These are phyloP conservation scores for Protodeltote pygarga DNA, from an alignment of 2,888 invertebrate genomes.

Conservation along the genomic window DNA sequence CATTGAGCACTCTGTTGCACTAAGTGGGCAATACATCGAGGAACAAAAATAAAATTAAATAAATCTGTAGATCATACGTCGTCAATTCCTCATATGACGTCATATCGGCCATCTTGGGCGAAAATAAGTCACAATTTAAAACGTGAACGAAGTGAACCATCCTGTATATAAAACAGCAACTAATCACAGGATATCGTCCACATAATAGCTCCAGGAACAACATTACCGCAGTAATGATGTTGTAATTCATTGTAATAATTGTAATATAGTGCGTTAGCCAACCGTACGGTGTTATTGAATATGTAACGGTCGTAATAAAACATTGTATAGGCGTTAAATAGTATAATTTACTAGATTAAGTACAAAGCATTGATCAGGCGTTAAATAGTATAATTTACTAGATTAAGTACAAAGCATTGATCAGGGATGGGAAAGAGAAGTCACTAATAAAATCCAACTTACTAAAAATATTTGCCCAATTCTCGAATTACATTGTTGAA, in stretches of 20 bases:
- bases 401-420: too few relatives aligned
- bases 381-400: too few relatives aligned
- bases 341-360: background rate
- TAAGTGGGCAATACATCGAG: constrained; percentile 28
- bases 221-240: constrained; percentile 54
- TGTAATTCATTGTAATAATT: constrained; percentile 57
- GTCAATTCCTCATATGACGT: too few relatives aligned
- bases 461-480: constrained; percentile 19
- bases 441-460: too few relatives aligned
- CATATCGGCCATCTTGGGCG: constrained; percentile 11
- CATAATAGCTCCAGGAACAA: constrained; percentile 50
- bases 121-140: constrained; percentile 8
- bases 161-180: constrained; percentile 44
- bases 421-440: too few relatives aligned
- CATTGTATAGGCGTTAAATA: constrained; percentile 3
- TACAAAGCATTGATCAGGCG: too few relatives aligned
- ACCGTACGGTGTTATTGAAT: constrained; percentile 26
- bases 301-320: constrained; percentile 12
- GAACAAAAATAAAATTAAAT: constrained; percentile 3
- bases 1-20: constrained; percentile 20
- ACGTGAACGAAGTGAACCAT: constrained; percentile 23
- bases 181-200: constrained; percentile 40
- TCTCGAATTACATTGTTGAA: constrained; percentile 9
- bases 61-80: constrained; percentile 1
- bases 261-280: constrained; percentile 24